Evolutionary conservation across 2,113 vertebrate genomes (phyloP), one percentile per base, ranked within the genome.

Genomic region (Gavialis gangeticus): DNA sequence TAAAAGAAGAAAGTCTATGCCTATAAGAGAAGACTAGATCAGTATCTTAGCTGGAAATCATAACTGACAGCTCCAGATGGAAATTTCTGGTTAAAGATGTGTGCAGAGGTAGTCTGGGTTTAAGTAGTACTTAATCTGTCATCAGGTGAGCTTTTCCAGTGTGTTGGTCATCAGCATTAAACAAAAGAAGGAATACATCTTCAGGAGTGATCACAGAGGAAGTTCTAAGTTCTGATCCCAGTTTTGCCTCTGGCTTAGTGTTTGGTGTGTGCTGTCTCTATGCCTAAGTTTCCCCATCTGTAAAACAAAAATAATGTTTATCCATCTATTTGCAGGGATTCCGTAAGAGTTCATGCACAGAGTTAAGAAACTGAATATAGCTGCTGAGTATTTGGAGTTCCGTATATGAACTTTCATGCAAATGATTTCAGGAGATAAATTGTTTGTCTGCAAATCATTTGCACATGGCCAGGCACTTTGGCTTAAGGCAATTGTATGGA

Each of bases 21-120:
- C 3, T 67, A 3, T 37, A 80, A n/a, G 9, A n/a, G 19, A 58
- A 89, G 27, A 76, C 37, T 57, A 37, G 30, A 14, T 56, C 56
- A 12, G 54, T 57, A 14, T 85, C 75, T 91, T 95, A 83, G 69
- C 76, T 92, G 79, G 67, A 96, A 95, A 82, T 24, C 1, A 5
- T 63, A 92, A 69, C 57, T 85, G 59, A 56, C 56, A 79, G 4
- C 19, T 94, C 88, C 60, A 82, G 22, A 17, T 80, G 62, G 16
- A 34, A 67, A 34, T 24, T 93, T 88, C 78, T 91, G 25, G 30
- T 83, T 77, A 78, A 91, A 30, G 55, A 22, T 12, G 3, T 37
- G 34, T 37, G 5, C 46, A 24, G 34, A 86, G 66, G 16, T 76
- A 37, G 27, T 91, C 85, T 60, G 46, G 81, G 55, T n/a, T 21